Evolutionary conservation across 2,888 invertebrate genomes (phyloP), one percentile per base, ranked within the genome.

Genomic region (Phortica magna): DNA sequence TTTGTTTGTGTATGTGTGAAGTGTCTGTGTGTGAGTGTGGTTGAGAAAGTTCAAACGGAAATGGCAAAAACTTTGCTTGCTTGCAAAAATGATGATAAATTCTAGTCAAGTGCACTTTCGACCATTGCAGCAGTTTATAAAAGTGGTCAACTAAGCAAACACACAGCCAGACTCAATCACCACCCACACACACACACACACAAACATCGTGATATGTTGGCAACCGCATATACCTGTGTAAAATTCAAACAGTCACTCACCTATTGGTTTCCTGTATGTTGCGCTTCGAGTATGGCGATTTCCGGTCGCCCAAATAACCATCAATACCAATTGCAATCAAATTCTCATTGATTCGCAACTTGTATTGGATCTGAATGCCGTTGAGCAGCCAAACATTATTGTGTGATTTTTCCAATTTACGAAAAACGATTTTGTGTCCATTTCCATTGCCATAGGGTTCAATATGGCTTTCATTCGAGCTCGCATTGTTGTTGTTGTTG

Each of bases 221-320:
- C 74, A 67, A 22, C 48, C 65, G 1, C 48, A 42, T 68, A 9
- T 19, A 10, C 43, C 17, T 48, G 10, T 48, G 10, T 48, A 48
- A 0, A 68, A 14, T 41, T 5, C 17, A 7, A 10, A 17, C 14
- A 42, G 43, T 9, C 77, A 82, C 84, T 85, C 88, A 92, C 92
- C 91, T 91, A 85, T 91, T 92, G 78, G 90, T 89, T 87, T 92
- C 92, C 87, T 92, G 92, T 80, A 92, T 92, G 82, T 92, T 92
- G 68, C 92, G 87, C 83, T 92, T 92, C 48, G 92, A 91, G 81
- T 91, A 92, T 67, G 91, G 89, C 68, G 90, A 90, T 79, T 91
- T 92, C 79, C 91, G 86, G 87, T 92, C 92, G 79, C 91, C 91
- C 84, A 92, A 89, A 87, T 91, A 91, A 67, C 92, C 92, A 87